Evolutionary conservation across 2,113 vertebrate genomes (phyloP).

Genomic region (Nibea coibor): DNA sequence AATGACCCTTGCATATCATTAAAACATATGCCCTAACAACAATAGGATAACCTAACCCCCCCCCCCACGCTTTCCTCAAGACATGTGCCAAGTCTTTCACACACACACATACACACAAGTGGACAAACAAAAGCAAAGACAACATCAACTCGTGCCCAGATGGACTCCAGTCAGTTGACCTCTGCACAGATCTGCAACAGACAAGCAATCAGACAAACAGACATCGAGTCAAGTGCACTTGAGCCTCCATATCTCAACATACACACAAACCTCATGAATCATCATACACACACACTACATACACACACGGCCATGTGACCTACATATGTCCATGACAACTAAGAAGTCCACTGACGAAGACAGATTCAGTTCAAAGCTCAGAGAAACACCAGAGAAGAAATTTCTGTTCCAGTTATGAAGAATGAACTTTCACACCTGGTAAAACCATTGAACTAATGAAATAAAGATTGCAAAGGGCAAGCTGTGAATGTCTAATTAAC

Average conservation of each 20-base stretch:
- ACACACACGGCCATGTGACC: not conserved
- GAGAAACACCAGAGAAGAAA: not conserved
- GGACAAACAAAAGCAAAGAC: conserved; percentile 27
- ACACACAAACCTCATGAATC: conserved; percentile 6
- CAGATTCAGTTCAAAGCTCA: not conserved
- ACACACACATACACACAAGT: conserved; percentile 1
- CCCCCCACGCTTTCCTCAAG: conserved; percentile 44
- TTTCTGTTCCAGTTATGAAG: too few species aligned
- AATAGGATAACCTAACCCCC: conserved; percentile 45
- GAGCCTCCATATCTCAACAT: not conserved
- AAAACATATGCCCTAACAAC: conserved; percentile 58
- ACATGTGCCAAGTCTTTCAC: conserved; percentile 44
- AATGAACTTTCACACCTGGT: too few species aligned
- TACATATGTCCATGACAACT: not conserved
- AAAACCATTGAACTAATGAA: too few species aligned
- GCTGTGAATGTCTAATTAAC: too few species aligned
- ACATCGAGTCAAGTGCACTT: conserved; percentile 28
- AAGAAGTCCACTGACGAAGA: not conserved
- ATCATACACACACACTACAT: too few species aligned
- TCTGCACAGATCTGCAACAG: conserved; percentile 32
- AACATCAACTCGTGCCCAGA: conserved; percentile 53
- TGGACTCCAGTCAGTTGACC: conserved; percentile 64
- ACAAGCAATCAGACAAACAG: conserved; percentile 41
- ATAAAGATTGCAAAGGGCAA: too few species aligned
- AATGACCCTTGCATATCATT: conserved; percentile 69